Evolutionary conservation across 2,797 vertebrate species (phyloP).

Genomic region (Aphelocoma californica): DNA sequence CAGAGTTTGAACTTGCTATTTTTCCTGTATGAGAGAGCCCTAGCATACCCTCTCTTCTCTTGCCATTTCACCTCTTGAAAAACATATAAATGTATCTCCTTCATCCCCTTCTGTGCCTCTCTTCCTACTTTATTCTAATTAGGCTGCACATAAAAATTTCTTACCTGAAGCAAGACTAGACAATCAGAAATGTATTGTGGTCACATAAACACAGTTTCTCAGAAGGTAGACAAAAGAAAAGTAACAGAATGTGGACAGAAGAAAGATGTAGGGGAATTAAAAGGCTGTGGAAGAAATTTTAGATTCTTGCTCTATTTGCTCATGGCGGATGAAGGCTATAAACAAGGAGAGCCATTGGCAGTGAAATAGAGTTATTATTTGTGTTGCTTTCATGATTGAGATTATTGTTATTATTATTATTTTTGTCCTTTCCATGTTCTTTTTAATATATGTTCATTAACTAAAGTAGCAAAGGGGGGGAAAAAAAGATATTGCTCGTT

Average conservation of each 20-base stretch:
- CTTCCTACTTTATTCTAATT: neutral
- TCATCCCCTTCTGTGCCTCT: neutral
- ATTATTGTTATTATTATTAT: constrained; percentile 16
- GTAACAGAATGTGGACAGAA: neutral
- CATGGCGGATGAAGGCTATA: neutral
- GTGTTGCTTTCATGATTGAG: neutral
- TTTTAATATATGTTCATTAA: constrained; percentile 17
- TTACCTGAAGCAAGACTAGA: neutral
- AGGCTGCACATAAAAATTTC: neutral
- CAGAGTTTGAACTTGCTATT: neutral
- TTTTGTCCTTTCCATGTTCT: neutral
- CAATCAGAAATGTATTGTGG: neutral
- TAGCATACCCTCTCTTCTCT: neutral
- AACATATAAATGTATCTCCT: neutral
- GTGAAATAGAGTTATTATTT: constrained; percentile 7
- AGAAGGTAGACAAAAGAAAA: neutral
- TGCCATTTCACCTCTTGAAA: neutral
- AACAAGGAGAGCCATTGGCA: neutral
- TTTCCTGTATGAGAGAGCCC: neutral
- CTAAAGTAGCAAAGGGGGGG: neutral
- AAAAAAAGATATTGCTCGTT: neutral
- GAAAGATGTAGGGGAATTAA: neutral
- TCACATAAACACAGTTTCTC: neutral
- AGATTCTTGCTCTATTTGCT: neutral
- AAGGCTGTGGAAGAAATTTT: neutral